These are phyloP conservation scores for Drosophila lacicola DNA, from an alignment of 2,888 invertebrate genomes.

Conservation along the genomic window DNA sequence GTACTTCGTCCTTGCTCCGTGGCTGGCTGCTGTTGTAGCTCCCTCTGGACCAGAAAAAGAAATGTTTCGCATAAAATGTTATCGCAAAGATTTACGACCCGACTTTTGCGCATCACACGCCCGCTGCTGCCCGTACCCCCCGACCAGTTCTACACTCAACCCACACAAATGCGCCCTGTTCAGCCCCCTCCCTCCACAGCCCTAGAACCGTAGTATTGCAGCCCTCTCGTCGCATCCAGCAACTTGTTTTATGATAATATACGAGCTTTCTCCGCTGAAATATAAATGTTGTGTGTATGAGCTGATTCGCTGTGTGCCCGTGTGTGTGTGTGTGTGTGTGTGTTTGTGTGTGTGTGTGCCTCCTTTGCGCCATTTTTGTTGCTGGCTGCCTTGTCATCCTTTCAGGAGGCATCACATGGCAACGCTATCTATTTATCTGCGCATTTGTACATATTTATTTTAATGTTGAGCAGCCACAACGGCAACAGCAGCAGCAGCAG, in stretches of 20 bases:
- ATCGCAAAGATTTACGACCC: conserved; percentile 86
- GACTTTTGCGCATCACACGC: conserved; percentile 85
- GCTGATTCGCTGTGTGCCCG: conserved; percentile 47
- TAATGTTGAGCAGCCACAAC: conserved; percentile 68
- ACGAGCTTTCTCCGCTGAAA: conserved; percentile 85
- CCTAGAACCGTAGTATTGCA: conserved; percentile 16
- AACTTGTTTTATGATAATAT: conserved; percentile 85
- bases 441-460: conserved; percentile 83
- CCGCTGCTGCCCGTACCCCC: conserved; percentile 21
- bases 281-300: conserved; percentile 83
- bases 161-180: no score
- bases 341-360: conserved; percentile 28
- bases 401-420: conserved; percentile 63
- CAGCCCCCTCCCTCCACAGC: neutral
- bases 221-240: conserved; percentile 60
- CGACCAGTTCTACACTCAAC: neutral
- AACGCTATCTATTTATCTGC: conserved; percentile 69
- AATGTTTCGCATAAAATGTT: conserved; percentile 86
- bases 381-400: conserved; percentile 52
- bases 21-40: conserved; percentile 57
- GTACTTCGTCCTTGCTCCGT: conserved; percentile 71
- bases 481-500: conserved; percentile 28
- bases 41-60: conserved; percentile 82
- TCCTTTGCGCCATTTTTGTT: conserved; percentile 76
- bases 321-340: conserved; percentile 29